Conservation (phyloP, 2,113 vertebrate genomes). For the Epinephelus fuscoguttatus region DNA sequence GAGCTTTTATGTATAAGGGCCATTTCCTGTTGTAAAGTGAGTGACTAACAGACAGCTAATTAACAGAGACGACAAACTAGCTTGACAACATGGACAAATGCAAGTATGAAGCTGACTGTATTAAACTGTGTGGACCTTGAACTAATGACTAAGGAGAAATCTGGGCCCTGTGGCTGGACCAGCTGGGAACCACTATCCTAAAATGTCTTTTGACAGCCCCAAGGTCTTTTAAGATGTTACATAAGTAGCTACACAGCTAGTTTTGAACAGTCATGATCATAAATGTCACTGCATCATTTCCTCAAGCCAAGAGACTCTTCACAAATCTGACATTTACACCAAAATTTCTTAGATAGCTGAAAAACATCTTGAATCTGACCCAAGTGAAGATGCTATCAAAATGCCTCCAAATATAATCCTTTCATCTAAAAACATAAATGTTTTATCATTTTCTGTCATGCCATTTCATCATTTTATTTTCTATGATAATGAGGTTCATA, state of each 20-base stretch:
- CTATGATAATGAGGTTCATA: conserved; percentile 13
- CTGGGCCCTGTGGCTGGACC: no score
- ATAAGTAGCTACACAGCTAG: background rate
- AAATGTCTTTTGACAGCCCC: background rate
- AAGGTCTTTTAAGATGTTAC: background rate
- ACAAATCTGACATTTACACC: background rate
- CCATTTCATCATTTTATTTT: conserved; percentile 11
- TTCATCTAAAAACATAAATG: no score
- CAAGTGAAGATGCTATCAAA: background rate
- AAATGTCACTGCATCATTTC: background rate
- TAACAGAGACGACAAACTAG: no score
- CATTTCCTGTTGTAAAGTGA: no score
- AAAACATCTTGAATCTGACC: background rate
- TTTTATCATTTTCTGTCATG: background rate
- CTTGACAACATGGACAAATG: no score
- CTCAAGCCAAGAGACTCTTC: background rate
- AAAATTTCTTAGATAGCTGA: background rate
- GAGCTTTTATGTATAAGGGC: no score
- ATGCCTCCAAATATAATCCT: background rate
- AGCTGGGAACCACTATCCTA: no score
- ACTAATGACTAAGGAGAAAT: no score
- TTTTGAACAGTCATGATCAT: conserved; percentile 3
- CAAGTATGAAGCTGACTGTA: no score
- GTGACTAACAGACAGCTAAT: no score
- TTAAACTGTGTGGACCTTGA: no score